Evolutionary conservation across 2,797 vertebrate species (phyloP).

Genomic region (Halcyon badia): DNA sequence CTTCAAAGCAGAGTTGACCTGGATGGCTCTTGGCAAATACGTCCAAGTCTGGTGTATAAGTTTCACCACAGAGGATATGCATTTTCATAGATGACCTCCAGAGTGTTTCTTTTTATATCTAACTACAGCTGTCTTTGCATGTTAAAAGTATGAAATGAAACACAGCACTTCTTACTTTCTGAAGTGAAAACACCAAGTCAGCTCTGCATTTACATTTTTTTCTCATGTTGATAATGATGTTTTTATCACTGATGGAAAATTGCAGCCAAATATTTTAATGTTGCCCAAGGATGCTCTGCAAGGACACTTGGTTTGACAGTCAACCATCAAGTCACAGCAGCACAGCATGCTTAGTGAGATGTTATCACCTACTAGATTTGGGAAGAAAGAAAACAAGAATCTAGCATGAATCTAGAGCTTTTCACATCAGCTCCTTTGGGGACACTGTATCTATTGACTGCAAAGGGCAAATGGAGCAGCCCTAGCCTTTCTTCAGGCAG

Average conservation of each 20-base stretch:
- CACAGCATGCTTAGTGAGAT: background rate
- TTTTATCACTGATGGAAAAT: background rate
- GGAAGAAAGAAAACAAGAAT: background rate
- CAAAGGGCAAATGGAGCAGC: background rate
- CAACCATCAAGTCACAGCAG: background rate
- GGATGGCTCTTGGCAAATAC: background rate
- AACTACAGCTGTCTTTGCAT: background rate
- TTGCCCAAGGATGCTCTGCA: background rate
- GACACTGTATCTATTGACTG: background rate
- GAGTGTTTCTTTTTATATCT: background rate
- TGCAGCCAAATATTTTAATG: background rate
- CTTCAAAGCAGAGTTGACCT: background rate
- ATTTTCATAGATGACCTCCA: background rate
- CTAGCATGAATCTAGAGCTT: background rate
- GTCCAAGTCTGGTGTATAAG: background rate
- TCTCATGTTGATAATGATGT: background rate
- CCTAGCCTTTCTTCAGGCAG: background rate
- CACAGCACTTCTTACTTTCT: background rate
- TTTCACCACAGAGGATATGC: background rate
- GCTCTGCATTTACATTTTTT: background rate
- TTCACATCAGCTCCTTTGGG: background rate
- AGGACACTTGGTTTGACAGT: background rate
- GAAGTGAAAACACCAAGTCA: background rate
- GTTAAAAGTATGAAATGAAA: constrained; percentile 27
- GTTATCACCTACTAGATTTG: background rate